These are phyloP conservation scores for Lutjanus argentimaculatus DNA, from an alignment of 2,797 vertebrate species.

Conservation along the genomic window DNA sequence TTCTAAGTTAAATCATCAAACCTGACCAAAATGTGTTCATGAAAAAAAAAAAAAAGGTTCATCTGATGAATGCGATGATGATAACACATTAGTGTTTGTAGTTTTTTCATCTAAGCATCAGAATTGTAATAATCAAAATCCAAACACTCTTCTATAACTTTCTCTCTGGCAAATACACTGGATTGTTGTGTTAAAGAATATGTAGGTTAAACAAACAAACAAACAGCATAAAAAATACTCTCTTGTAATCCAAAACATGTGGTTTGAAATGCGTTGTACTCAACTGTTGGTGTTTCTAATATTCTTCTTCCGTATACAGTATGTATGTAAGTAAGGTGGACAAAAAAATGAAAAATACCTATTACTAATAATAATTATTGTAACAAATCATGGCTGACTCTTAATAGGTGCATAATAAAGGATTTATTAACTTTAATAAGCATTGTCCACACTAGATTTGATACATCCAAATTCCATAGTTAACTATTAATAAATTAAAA, in stretches of 20 bases:
- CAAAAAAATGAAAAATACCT: neutral
- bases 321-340: neutral
- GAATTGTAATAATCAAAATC: neutral
- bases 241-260: neutral
- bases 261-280: neutral
- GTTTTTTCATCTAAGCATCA: neutral
- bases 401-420: too few relatives aligned
- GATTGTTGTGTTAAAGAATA: neutral
- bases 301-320: neutral
- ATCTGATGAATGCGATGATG: neutral
- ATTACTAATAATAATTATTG: too few relatives aligned
- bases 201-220: neutral
- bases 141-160: neutral
- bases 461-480: too few relatives aligned
- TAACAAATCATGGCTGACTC: too few relatives aligned
- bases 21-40: neutral
- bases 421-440: too few relatives aligned
- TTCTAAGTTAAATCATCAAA: neutral
- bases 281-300: too few relatives aligned
- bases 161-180: neutral
- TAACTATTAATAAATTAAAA: too few relatives aligned
- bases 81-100: neutral
- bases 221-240: neutral
- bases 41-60: too few relatives aligned
- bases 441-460: too few relatives aligned